phyloP scores from a whole-genome alignment of 2,888 invertebrate genomes.

The Stenchaetothrips biformis region DNA sequence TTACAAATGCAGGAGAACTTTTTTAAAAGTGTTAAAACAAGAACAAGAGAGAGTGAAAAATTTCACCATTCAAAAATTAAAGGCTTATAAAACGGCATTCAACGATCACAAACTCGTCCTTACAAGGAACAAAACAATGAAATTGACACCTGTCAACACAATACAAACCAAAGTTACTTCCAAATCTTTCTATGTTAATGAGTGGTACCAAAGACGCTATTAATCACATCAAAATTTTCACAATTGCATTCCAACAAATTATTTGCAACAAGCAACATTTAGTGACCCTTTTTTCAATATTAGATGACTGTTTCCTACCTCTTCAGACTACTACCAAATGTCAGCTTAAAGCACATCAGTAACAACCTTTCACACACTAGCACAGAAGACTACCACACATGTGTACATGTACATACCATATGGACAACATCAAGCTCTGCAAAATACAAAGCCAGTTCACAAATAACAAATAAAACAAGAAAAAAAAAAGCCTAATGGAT shows the following conservation, averaged over 20 bases:
- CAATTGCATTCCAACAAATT: not conserved
- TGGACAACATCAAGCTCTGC: conserved; percentile 20
- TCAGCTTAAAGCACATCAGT: not conserved
- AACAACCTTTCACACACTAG: not conserved
- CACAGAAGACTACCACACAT: conserved; percentile 17
- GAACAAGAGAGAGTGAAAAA: not conserved
- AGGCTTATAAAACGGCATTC: not conserved
- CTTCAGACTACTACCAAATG: not conserved
- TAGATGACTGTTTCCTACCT: not conserved
- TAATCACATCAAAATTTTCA: not conserved
- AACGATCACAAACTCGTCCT: not conserved
- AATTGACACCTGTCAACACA: conserved; percentile 12
- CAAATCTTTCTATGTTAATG: not conserved
- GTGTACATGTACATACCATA: conserved; percentile 12
- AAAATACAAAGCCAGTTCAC: not conserved
- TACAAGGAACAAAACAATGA: not conserved
- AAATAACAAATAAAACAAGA: conserved; percentile 12
- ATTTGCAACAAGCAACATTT: not conserved
- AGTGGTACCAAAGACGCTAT: not conserved
- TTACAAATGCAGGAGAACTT: not conserved
- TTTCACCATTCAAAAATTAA: not conserved
- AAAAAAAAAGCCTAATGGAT: not conserved
- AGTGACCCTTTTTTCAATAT: not conserved
- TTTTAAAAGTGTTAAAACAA: not conserved
- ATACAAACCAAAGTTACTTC: not conserved